Percentiles rank a stretch among this genome's conserved stretches.
phyloP scores from a whole-genome alignment of 2,888 invertebrate genomes.

The Drosophila pseudotalamancana region DNA sequence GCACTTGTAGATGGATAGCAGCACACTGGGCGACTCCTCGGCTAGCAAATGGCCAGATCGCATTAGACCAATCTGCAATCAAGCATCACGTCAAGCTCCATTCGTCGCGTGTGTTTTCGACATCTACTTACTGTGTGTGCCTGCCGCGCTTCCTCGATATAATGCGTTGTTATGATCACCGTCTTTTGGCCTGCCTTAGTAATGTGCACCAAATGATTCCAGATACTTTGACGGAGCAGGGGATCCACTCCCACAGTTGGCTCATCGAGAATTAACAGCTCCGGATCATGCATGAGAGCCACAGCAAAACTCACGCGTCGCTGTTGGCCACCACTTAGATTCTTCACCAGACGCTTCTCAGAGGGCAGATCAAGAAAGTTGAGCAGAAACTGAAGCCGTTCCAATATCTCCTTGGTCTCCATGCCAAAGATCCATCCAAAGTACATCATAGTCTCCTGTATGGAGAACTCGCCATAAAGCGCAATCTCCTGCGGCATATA shows the following conservation, averaged over 20 bases:
- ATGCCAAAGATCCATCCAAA: conserved; percentile 98
- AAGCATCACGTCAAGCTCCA: background rate
- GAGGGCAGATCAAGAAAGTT: conserved; percentile 96
- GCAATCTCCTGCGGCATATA: conserved; percentile 98
- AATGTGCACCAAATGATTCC: conserved; percentile 96
- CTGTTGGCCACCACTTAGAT: conserved; percentile 95
- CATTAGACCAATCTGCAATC: conserved; percentile 95
- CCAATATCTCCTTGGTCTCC: conserved; percentile 91
- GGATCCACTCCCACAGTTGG: conserved; percentile 98
- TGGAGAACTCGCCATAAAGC: conserved; percentile 95
- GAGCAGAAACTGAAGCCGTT: conserved; percentile 92
- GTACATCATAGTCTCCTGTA: conserved; percentile 97
- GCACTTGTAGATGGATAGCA: conserved; percentile 93
- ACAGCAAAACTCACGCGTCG: conserved; percentile 96
- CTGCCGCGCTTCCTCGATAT: conserved; percentile 97
- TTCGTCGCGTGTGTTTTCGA: accelerated
- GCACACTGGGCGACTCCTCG: conserved; percentile 93
- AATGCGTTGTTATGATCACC: conserved; percentile 96
- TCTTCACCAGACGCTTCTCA: conserved; percentile 91
- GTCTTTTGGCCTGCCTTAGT: conserved; percentile 96
- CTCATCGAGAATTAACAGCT: conserved; percentile 95
- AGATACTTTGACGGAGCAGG: conserved; percentile 94
- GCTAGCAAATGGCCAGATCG: conserved; percentile 95
- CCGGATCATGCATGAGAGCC: conserved; percentile 96
- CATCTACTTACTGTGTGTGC: conserved; percentile 90